A percentile compares a stretch with the other conserved stretches of the same genome.
These are phyloP conservation scores for Vimba vimba DNA, from an alignment of 2,113 vertebrate species.

Conservation along the genomic window DNA sequence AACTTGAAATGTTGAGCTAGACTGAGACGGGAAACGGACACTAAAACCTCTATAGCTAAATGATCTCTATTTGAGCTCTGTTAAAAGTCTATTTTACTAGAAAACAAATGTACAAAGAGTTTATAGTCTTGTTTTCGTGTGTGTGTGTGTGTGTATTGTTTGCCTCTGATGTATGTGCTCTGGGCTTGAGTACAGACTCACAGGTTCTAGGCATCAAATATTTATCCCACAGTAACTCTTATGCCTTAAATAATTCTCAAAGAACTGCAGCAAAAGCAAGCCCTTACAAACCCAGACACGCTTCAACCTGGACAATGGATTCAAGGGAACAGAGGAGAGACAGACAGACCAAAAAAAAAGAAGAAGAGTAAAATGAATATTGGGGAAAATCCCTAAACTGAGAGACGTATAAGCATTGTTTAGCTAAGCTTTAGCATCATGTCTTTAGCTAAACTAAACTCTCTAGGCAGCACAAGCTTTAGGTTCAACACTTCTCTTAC, in stretches of 20 bases:
- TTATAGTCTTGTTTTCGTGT: constrained; percentile 17
- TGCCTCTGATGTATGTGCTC: constrained; percentile 77
- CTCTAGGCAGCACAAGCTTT: background rate
- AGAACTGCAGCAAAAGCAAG: constrained; percentile 73
- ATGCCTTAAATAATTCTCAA: constrained; percentile 85
- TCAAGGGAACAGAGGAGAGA: constrained; percentile 60
- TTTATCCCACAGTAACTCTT: constrained; percentile 80
- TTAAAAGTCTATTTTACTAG: background rate
- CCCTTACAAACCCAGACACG: constrained; percentile 77
- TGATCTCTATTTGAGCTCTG: background rate
- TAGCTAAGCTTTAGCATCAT: constrained; percentile 8
- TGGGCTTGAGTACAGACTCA: constrained; percentile 69
- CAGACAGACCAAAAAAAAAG: constrained; percentile 28
- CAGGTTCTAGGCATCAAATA: constrained; percentile 81
- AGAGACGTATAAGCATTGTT: constrained; percentile 13
- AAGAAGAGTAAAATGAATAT: constrained; percentile 34
- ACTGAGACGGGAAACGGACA: background rate
- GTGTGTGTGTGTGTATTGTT: constrained; percentile 59
- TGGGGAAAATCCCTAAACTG: constrained; percentile 3
- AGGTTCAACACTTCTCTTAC: background rate
- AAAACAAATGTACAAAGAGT: constrained; percentile 18
- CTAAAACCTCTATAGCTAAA: background rate
- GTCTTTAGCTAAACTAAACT: background rate
- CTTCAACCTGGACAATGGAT: constrained; percentile 77
- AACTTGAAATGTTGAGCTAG: background rate